These are phyloP conservation scores for Agonum fuliginosum DNA, from an alignment of 2,888 invertebrate genomes.

Conservation along the genomic window DNA sequence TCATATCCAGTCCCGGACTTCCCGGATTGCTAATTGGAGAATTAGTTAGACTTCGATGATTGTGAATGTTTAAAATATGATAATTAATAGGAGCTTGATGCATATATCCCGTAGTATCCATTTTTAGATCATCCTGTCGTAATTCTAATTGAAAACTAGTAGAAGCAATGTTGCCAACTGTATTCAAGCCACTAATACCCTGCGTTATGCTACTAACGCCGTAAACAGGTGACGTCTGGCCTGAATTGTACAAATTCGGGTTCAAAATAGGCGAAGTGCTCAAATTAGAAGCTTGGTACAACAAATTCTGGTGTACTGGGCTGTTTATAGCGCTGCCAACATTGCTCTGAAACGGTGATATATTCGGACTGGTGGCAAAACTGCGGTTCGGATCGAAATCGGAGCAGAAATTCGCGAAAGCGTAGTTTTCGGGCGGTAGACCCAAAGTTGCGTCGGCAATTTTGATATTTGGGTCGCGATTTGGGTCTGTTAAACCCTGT, in stretches of 20 bases:
- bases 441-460: constrained; percentile 66
- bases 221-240: constrained; percentile 64
- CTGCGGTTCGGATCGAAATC: constrained; percentile 64
- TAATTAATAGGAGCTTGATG: constrained; percentile 64
- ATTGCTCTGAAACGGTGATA: constrained; percentile 67
- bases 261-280: constrained; percentile 68
- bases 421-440: constrained; percentile 60
- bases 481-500: constrained; percentile 40
- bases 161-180: constrained; percentile 80
- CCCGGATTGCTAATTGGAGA: constrained; percentile 79
- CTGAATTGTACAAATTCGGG: constrained; percentile 68
- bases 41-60: constrained; percentile 77
- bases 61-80: constrained; percentile 71
- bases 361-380: constrained; percentile 66
- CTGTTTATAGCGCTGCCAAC: constrained; percentile 68
- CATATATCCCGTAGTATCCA: constrained; percentile 70
- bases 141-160: constrained; percentile 69
- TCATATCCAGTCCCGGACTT: constrained; percentile 85
- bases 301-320: constrained; percentile 67
- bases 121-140: constrained; percentile 71
- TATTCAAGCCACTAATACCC: constrained; percentile 84
- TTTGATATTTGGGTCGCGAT: constrained; percentile 60
- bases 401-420: constrained; percentile 60
- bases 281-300: constrained; percentile 66
- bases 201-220: constrained; percentile 76